Evolutionary conservation across 1,140 invertebrate species (phyloP).

Genomic region (Procambarus clarkii): DNA sequence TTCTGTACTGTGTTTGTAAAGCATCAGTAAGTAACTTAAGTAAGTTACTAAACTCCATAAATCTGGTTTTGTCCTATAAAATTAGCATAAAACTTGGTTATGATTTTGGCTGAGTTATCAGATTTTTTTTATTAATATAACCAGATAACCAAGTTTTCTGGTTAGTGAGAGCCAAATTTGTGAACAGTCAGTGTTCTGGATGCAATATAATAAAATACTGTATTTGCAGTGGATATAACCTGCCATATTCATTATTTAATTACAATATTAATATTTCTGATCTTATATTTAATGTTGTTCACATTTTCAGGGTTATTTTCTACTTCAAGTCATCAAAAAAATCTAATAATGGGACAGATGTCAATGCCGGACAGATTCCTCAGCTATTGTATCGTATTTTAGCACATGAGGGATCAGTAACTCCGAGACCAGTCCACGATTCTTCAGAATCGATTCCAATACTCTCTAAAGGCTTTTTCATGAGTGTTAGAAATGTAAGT

Average conservation of each 20-base stretch:
- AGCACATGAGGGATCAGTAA: conserved; percentile 80
- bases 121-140: too few species aligned
- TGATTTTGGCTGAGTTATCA: too few species aligned
- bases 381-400: conserved; percentile 92
- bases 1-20: too few species aligned
- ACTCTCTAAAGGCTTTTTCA: conserved; percentile 69
- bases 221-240: too few species aligned
- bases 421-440: conserved; percentile 36
- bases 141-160: too few species aligned
- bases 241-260: not conserved
- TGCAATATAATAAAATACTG: too few species aligned
- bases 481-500: conserved; percentile 70
- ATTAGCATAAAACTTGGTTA: too few species aligned
- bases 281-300: not conserved
- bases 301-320: conserved; percentile 84
- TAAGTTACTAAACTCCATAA: too few species aligned
- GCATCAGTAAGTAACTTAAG: too few species aligned
- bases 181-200: too few species aligned
- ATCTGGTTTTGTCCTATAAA: too few species aligned
- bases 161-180: too few species aligned
- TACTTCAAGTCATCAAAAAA: conserved; percentile 97
- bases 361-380: conserved; percentile 98
- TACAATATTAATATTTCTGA: not conserved
- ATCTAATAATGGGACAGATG: conserved; percentile 99
- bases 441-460: conserved; percentile 62